Evolutionary conservation across 2,888 invertebrate genomes (phyloP).

Genomic region (Sthenelais limicola): DNA sequence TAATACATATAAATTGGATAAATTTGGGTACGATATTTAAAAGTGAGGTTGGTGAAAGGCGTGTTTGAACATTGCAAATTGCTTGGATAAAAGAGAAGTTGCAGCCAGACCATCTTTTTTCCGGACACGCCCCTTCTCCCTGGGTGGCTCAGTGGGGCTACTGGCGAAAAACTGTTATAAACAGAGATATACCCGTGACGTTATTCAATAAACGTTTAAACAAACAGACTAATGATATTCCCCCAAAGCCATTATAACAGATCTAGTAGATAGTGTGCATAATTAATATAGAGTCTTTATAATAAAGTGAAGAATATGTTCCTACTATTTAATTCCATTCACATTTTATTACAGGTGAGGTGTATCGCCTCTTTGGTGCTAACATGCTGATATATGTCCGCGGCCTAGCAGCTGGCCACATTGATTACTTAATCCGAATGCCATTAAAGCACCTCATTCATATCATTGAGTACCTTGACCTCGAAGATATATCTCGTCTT

Average conservation of each 20-base stretch:
- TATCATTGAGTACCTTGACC: constrained; percentile 62
- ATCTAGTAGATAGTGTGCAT: background rate
- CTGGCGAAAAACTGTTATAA: no score
- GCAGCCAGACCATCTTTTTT: no score
- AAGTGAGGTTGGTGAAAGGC: no score
- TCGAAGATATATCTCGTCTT: constrained; percentile 66
- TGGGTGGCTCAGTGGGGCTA: no score
- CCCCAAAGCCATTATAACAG: background rate
- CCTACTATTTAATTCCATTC: no score
- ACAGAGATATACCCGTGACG: background rate
- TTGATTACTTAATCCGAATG: constrained; percentile 66
- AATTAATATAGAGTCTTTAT: background rate
- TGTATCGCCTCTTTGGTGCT: constrained; percentile 62
- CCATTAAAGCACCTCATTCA: constrained; percentile 57
- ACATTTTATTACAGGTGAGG: constrained; percentile 64
- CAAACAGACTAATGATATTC: background rate
- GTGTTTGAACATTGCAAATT: no score
- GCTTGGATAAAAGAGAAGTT: no score
- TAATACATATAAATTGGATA: no score
- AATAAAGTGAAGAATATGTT: no score
- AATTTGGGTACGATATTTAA: no score
- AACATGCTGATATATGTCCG: constrained; percentile 60
- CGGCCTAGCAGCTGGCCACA: constrained; percentile 57
- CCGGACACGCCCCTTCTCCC: no score
- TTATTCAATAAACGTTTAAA: background rate